Percentiles rank a stretch among this genome's conserved stretches.
phyloP scores from a whole-genome alignment of 2,888 invertebrate species.

The Apoderus coryli region DNA sequence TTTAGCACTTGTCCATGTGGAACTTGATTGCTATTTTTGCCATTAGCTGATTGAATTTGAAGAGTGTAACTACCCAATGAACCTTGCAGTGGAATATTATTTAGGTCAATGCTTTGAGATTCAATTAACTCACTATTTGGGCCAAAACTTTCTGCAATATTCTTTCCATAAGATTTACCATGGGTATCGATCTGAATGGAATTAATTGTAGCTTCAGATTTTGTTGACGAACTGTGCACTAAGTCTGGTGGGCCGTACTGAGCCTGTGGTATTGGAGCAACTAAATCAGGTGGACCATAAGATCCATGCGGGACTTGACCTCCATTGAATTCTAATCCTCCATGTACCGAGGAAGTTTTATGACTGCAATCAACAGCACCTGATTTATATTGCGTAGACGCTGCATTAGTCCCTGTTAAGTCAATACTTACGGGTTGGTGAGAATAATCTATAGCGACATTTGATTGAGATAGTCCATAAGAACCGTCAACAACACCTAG shows the following conservation, averaged over 20 bases:
- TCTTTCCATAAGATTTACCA: conserved; percentile 26
- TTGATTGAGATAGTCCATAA: conserved; percentile 29
- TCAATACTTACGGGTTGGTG: conserved; percentile 23
- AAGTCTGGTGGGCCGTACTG: conserved; percentile 25
- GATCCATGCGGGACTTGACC: conserved; percentile 23
- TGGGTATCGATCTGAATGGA: conserved; percentile 19
- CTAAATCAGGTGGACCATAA: conserved; percentile 20
- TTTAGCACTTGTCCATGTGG: conserved; percentile 67
- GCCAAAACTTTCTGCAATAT: conserved; percentile 27
- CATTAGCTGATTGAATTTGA: conserved; percentile 60
- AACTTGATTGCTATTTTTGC: conserved; percentile 34
- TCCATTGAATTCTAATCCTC: conserved; percentile 17
- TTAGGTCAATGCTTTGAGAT: conserved; percentile 30
- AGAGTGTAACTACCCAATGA: conserved; percentile 53
- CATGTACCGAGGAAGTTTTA: conserved; percentile 16
- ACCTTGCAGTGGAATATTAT: conserved; percentile 40
- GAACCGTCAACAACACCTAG: conserved; percentile 37
- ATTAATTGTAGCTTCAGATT: conserved; percentile 18
- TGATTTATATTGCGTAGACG: conserved; percentile 15
- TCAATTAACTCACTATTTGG: conserved; percentile 28
- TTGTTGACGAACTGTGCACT: conserved; percentile 27
- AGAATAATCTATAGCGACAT: conserved; percentile 22
- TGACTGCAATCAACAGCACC: conserved; percentile 34
- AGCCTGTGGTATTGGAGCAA: conserved; percentile 18
- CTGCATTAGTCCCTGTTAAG: conserved; percentile 17